A percentile compares a stretch with the other conserved stretches of the same genome.
These are phyloP conservation scores for Leptinotarsa peninsularis DNA, from an alignment of 2,888 invertebrate species.

Conservation along the genomic window DNA sequence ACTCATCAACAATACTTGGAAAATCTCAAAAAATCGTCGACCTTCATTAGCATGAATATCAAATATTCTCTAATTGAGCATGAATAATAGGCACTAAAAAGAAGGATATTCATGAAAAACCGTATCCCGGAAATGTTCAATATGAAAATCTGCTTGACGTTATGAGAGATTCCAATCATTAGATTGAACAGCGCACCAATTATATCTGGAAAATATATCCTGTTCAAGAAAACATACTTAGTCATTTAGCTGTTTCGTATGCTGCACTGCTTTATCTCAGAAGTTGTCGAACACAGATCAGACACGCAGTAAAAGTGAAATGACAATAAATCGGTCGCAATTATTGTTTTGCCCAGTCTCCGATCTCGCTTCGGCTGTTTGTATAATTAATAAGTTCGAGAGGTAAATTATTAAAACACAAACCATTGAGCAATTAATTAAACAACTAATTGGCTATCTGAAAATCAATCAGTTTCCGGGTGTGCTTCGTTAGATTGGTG, in stretches of 20 bases:
- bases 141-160: too few relatives aligned
- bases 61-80: too few relatives aligned
- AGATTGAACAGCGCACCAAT: not conserved
- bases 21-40: too few relatives aligned
- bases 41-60: too few relatives aligned
- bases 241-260: not conserved
- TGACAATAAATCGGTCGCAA: slow-evolving; percentile 38
- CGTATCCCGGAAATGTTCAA: too few relatives aligned
- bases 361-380: slow-evolving; percentile 28
- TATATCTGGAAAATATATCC: not conserved
- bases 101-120: too few relatives aligned
- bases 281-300: slow-evolving; percentile 24
- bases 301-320: slow-evolving; percentile 35
- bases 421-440: slow-evolving; percentile 29
- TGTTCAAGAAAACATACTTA: not conserved
- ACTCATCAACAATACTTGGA: too few relatives aligned
- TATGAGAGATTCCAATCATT: not conserved
- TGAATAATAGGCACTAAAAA: too few relatives aligned
- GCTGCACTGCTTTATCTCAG: not conserved
- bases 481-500: slow-evolving; percentile 19
- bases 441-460: slow-evolving; percentile 28
- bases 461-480: slow-evolving; percentile 32
- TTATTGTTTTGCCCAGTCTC: slow-evolving; percentile 29
- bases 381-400: slow-evolving; percentile 31
- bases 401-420: slow-evolving; percentile 27